A percentile compares a stretch with the other conserved stretches of the same genome.
phyloP scores from a whole-genome alignment of 2,888 invertebrate species.

The Xestobium rufovillosum region DNA sequence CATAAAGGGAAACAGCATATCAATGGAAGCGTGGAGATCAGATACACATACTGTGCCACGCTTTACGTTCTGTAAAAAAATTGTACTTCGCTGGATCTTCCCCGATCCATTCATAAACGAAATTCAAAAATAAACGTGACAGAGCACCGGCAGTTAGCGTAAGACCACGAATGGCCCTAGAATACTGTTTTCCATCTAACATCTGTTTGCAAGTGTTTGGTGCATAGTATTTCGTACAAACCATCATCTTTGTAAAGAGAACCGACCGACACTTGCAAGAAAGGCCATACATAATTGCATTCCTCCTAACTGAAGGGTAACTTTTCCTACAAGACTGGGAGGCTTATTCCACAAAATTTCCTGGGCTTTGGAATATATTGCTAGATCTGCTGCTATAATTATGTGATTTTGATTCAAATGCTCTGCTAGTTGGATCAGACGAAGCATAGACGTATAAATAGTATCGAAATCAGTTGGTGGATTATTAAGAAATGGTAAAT shows the following conservation, averaged over 20 bases:
- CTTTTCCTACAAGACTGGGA: constrained; percentile 15
- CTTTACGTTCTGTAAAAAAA: too few species aligned
- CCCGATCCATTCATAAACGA: neutral
- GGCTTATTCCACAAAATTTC: constrained; percentile 14
- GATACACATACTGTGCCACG: neutral
- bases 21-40: neutral
- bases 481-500: constrained; percentile 19
- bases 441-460: constrained; percentile 17
- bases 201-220: constrained; percentile 15
- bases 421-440: constrained; percentile 15
- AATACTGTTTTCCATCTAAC: constrained; percentile 17
- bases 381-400: constrained; percentile 9
- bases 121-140: constrained; percentile 9
- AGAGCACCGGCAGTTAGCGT: constrained; percentile 16
- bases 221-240: constrained; percentile 14
- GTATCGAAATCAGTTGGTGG: constrained; percentile 17
- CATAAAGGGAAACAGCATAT: neutral
- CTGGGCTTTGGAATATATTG: constrained; percentile 11
- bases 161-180: constrained; percentile 13
- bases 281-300: constrained; percentile 19
- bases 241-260: constrained; percentile 6
- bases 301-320: constrained; percentile 15
- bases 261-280: constrained; percentile 17
- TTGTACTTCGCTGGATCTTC: neutral
- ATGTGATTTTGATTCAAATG: constrained; percentile 5